phyloP scores from a whole-genome alignment of 1,140 invertebrate species.

The Spodoptera frugiperda region DNA sequence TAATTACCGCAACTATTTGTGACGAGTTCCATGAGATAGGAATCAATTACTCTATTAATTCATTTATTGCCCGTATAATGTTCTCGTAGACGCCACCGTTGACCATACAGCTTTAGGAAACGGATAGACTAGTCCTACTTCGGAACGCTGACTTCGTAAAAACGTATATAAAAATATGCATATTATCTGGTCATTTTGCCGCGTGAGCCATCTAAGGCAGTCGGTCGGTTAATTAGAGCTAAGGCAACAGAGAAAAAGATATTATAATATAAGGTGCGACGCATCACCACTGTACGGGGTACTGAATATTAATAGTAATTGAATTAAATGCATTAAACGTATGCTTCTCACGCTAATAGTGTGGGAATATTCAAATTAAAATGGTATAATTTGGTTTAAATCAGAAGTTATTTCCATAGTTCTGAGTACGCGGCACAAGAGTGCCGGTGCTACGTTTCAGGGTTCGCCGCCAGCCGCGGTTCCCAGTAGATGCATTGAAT shows the following conservation, averaged over 20 bases:
- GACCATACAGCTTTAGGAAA: slow-evolving; percentile 1
- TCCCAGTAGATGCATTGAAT: slow-evolving; percentile 57
- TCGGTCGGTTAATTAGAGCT: slow-evolving; percentile 10
- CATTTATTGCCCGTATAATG: slow-evolving; percentile 15
- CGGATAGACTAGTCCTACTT: not conserved
- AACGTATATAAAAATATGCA: not conserved
- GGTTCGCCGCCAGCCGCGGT: slow-evolving; percentile 20
- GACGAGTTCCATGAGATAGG: slow-evolving; percentile 17
- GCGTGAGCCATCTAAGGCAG: not conserved
- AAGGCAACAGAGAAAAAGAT: not conserved
- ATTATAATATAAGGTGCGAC: not conserved
- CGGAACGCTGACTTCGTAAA: not conserved
- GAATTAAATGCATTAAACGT: not conserved
- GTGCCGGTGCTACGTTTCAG: slow-evolving; percentile 27
- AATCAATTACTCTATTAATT: slow-evolving; percentile 44
- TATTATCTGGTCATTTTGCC: slow-evolving; percentile 20
- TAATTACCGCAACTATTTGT: slow-evolving; percentile 37
- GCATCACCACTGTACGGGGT: not conserved
- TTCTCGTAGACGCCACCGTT: not conserved
- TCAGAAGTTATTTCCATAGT: slow-evolving; percentile 9
- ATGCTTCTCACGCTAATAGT: slow-evolving; percentile 20
- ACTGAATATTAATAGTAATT: not conserved
- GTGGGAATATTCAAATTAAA: slow-evolving; percentile 35
- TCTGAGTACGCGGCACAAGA: slow-evolving; percentile 8
- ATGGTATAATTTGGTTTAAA: slow-evolving; percentile 8